Evolutionary conservation across 2,888 invertebrate genomes (phyloP).

Genomic region (Eupithecia vulgata): DNA sequence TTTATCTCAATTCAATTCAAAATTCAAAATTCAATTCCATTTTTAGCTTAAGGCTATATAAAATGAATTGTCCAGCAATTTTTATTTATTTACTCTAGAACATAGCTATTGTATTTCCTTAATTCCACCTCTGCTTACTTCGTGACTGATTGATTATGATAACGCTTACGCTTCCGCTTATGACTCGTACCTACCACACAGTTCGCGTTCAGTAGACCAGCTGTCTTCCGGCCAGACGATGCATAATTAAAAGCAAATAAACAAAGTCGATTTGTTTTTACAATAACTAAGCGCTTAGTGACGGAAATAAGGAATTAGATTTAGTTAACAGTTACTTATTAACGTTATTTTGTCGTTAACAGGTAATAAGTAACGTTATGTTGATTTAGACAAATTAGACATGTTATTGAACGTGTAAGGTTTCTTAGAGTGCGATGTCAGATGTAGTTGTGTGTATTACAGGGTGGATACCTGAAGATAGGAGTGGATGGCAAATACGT

Average conservation of each 20-base stretch:
- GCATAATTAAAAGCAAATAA: conserved; percentile 14
- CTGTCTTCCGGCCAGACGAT: conserved; percentile 18
- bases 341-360: not conserved
- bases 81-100: too few species aligned
- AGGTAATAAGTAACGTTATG: not conserved
- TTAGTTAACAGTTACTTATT: not conserved
- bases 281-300: not conserved
- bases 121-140: not conserved
- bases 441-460: too few species aligned
- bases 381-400: not conserved
- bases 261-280: conserved; percentile 6
- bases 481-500: too few species aligned
- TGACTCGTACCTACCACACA: not conserved
- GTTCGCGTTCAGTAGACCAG: conserved; percentile 19
- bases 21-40: too few species aligned
- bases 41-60: too few species aligned
- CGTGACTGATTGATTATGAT: not conserved
- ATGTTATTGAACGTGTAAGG: too few species aligned
- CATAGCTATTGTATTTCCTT: too few species aligned
- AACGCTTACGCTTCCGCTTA: not conserved
- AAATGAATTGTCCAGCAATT: too few species aligned
- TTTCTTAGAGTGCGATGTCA: too few species aligned
- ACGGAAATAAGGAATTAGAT: conserved; percentile 1
- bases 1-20: too few species aligned
- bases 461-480: too few species aligned